Evolutionary conservation across 2,888 invertebrate species (phyloP).

Genomic region (Euphydryas editha): DNA sequence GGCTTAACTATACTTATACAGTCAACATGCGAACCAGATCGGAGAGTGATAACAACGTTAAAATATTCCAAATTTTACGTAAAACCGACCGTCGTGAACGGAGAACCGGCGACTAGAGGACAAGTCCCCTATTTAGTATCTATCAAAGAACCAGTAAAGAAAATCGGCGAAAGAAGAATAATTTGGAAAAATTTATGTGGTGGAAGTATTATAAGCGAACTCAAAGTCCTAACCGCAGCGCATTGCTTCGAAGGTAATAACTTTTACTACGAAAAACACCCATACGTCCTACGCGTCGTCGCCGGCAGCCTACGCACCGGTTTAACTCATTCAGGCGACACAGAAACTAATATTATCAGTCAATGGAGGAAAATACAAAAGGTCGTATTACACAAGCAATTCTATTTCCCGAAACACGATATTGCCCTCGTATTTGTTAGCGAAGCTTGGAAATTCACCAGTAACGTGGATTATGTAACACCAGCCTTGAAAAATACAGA

Average conservation of each 20-base stretch:
- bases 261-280: constrained; percentile 52
- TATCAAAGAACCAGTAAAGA: constrained; percentile 53
- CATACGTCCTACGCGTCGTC: constrained; percentile 50
- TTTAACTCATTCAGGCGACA: constrained; percentile 48
- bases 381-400: constrained; percentile 46
- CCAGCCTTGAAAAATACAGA: constrained; percentile 48
- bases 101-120: constrained; percentile 49
- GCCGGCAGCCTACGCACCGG: constrained; percentile 56
- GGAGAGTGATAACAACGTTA: constrained; percentile 58
- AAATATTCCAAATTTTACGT: constrained; percentile 56
- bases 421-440: constrained; percentile 56
- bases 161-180: constrained; percentile 13
- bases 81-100: constrained; percentile 59
- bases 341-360: constrained; percentile 44
- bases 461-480: constrained; percentile 47
- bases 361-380: constrained; percentile 50
- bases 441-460: constrained; percentile 48
- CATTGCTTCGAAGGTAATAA: constrained; percentile 67
- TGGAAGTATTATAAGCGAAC: constrained; percentile 59
- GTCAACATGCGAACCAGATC: constrained; percentile 48
- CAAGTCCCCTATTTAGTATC: constrained; percentile 66
- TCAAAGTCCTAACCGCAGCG: constrained; percentile 62
- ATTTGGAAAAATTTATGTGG: constrained; percentile 66
- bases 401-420: constrained; percentile 55
- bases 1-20: constrained; percentile 17